Evolutionary conservation across 2,113 vertebrate species (phyloP).

Genomic region (Falcunculus frontatus): DNA sequence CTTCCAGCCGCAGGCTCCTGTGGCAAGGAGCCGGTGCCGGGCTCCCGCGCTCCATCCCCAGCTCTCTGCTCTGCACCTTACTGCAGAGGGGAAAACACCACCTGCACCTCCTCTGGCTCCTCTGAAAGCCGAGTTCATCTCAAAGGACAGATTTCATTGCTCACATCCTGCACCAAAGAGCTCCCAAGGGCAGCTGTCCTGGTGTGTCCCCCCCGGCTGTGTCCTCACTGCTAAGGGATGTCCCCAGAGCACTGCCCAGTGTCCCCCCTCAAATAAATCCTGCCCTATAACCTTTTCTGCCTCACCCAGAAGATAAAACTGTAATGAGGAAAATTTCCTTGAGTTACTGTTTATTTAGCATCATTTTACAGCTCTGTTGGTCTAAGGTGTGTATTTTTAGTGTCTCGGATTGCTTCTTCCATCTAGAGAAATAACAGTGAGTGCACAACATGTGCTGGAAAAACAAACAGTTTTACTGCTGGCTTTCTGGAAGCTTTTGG

Average conservation of each 20-base stretch:
- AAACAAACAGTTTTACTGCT: constrained; percentile 25
- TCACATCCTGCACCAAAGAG: background rate
- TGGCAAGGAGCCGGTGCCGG: background rate
- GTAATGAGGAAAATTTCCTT: background rate
- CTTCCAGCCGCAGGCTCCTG: background rate
- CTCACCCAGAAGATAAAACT: background rate
- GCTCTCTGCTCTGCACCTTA: background rate
- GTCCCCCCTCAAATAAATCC: background rate
- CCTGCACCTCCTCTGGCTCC: background rate
- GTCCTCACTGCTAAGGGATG: accelerated
- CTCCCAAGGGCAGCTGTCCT: background rate
- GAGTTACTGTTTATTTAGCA: background rate
- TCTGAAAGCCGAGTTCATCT: background rate
- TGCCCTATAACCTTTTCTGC: background rate
- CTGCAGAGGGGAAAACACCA: background rate
- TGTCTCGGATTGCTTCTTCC: background rate
- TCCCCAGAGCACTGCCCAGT: background rate
- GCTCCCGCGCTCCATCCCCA: background rate
- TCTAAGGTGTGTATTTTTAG: background rate
- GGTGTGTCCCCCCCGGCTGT: background rate
- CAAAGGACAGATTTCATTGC: background rate
- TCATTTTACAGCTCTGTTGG: background rate
- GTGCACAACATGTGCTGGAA: background rate
- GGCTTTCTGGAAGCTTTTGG: background rate
- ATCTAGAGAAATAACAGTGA: background rate